Conservation (phyloP, 2,888 invertebrate genomes). For the Lapara coniferarum region DNA sequence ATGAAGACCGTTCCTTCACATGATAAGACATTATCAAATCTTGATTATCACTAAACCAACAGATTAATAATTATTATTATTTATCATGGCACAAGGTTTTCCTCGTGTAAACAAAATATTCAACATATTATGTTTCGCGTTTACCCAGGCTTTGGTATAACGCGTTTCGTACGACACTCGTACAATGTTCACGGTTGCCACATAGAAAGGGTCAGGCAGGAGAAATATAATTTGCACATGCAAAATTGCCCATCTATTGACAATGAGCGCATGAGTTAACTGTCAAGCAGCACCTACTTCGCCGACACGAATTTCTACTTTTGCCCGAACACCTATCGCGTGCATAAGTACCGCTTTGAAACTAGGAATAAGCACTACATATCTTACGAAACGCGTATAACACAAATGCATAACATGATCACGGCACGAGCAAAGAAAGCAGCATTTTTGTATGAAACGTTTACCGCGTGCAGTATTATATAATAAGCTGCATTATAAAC, state of each 20-base stretch:
- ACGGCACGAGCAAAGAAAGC: conserved; percentile 48
- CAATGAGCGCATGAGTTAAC: conserved; percentile 27
- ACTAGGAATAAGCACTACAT: conserved; percentile 47
- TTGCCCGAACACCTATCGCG: conserved; percentile 37
- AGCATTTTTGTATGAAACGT: conserved; percentile 40
- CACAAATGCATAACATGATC: conserved; percentile 57
- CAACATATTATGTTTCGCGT: too few relatives aligned
- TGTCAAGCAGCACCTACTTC: conserved; percentile 25
- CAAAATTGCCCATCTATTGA: conserved; percentile 25
- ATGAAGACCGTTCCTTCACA: too few relatives aligned
- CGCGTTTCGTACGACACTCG: not conserved
- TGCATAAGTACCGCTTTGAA: conserved; percentile 42
- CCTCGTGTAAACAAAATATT: too few relatives aligned
- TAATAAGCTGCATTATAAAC: not conserved
- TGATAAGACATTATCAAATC: too few relatives aligned
- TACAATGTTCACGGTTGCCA: not conserved
- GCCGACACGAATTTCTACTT: conserved; percentile 30
- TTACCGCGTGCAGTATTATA: conserved; percentile 27
- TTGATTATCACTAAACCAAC: too few relatives aligned
- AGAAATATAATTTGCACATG: conserved; percentile 24
- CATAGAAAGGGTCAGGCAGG: conserved; percentile 10
- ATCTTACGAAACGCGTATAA: conserved; percentile 61
- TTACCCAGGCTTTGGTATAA: not conserved
- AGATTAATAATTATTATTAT: too few relatives aligned
- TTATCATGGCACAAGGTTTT: too few relatives aligned